Conservation (phyloP, 1,140 invertebrate species). For the Leptestheria dahalacensis region DNA sequence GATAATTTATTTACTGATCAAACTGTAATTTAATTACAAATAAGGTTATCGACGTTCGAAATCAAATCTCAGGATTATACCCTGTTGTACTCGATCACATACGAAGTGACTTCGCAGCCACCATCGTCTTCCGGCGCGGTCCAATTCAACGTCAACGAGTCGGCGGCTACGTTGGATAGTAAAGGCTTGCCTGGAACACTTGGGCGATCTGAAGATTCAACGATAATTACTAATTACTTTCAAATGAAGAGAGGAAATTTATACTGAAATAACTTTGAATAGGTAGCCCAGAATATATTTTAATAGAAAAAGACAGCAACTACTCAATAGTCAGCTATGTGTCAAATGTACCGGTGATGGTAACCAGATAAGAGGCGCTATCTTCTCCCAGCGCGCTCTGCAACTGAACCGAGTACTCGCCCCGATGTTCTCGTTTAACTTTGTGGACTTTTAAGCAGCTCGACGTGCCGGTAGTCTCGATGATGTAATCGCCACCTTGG, state of each 20-base stretch:
- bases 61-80: too few relatives aligned
- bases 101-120: slow-evolving; percentile 79
- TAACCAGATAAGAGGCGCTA: slow-evolving; percentile 59
- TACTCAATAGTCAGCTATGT: neutral
- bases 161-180: slow-evolving; percentile 54
- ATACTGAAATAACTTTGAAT: neutral
- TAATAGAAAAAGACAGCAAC: neutral
- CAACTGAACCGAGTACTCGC: slow-evolving; percentile 68
- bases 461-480: slow-evolving; percentile 45
- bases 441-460: slow-evolving; percentile 54
- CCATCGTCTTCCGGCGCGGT: slow-evolving; percentile 78
- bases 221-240: slow-evolving; percentile 1
- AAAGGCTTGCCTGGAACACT: slow-evolving; percentile 63
- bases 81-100: slow-evolving; percentile 84
- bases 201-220: slow-evolving; percentile 52
- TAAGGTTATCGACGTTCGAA: too few relatives aligned
- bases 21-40: too few relatives aligned
- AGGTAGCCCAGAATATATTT: neutral
- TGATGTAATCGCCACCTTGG: slow-evolving; percentile 42
- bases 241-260: neutral
- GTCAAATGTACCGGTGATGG: slow-evolving; percentile 56
- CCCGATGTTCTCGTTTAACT: slow-evolving; percentile 55
- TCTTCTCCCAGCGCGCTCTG: slow-evolving; percentile 69
- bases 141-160: slow-evolving; percentile 76
- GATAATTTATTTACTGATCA: neutral